Percentiles rank a stretch among this genome's conserved stretches.
phyloP scores from a whole-genome alignment of 2,888 invertebrate genomes.

The Epinotia demarniana region DNA sequence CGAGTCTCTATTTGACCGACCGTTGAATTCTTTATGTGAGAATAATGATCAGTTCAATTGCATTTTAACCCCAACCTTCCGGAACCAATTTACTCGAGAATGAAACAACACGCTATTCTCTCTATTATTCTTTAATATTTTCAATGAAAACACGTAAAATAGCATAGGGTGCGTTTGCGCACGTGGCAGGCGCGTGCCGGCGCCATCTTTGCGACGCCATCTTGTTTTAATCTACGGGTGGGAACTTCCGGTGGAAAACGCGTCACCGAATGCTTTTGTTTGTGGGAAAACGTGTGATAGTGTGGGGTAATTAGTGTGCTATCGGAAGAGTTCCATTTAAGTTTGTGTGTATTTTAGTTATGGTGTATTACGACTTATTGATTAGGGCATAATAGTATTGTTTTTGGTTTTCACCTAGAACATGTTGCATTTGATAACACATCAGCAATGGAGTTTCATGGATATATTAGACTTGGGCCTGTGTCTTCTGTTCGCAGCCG shows the following conservation, averaged over 20 bases:
- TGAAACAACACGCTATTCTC: conserved; percentile 74
- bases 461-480: too few species aligned
- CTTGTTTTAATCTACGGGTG: conserved; percentile 72
- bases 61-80: conserved; percentile 75
- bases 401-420: too few species aligned
- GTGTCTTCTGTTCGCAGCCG: too few species aligned
- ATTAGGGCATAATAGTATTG: neutral
- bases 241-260: conserved; percentile 76
- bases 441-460: too few species aligned
- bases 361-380: neutral
- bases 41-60: conserved; percentile 81
- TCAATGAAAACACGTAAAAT: conserved; percentile 77
- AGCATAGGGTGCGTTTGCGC: conserved; percentile 64
- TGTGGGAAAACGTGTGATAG: conserved; percentile 72
- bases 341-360: neutral
- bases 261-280: conserved; percentile 61
- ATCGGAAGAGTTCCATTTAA: conserved; percentile 3
- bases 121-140: conserved; percentile 78
- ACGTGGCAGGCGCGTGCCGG: conserved; percentile 63
- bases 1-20: conserved; percentile 48
- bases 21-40: conserved; percentile 58
- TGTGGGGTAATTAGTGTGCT: conserved; percentile 42
- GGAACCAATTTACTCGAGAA: conserved; percentile 79
- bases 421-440: too few species aligned
- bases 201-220: conserved; percentile 67